A percentile compares a stretch with the other conserved stretches of the same genome.
Evolutionary conservation across 2,888 invertebrate species (phyloP).

Genomic region (Seira musarum): DNA sequence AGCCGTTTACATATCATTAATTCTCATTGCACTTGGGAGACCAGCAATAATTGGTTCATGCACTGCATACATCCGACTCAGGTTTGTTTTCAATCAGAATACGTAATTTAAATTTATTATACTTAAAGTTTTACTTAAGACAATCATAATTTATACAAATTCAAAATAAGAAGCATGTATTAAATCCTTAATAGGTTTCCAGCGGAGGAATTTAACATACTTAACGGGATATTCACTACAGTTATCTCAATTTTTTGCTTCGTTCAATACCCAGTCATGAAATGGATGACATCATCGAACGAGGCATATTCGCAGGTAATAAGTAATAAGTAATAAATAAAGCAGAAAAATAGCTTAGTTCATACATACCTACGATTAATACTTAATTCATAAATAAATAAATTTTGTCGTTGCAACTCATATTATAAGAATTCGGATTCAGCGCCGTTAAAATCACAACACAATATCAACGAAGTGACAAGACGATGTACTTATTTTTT

Average conservation of each 20-base stretch:
- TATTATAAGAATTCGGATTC: background rate
- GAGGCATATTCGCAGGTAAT: conserved; percentile 54
- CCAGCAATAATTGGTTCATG: conserved; percentile 71
- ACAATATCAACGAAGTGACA: too few species aligned
- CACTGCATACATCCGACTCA: conserved; percentile 70
- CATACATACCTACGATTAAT: too few species aligned
- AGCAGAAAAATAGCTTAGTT: too few species aligned
- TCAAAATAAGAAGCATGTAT: too few species aligned
- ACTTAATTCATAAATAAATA: background rate
- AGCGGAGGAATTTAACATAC: conserved; percentile 70
- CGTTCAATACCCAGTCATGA: conserved; percentile 70
- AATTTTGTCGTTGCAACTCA: background rate
- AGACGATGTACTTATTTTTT: too few species aligned
- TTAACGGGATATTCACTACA: conserved; percentile 71
- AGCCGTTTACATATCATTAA: conserved; percentile 70
- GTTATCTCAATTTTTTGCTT: conserved; percentile 69
- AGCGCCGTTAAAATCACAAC: background rate
- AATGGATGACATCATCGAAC: conserved; percentile 69
- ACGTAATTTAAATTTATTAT: background rate
- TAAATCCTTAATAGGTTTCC: conserved; percentile 71
- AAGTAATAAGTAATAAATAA: too few species aligned
- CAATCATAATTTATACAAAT: too few species aligned
- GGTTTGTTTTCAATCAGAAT: conserved; percentile 64
- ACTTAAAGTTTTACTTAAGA: background rate
- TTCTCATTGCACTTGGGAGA: conserved; percentile 70